Evolutionary conservation across 2,888 invertebrate species (phyloP).

Genomic region (Nomada flava): DNA sequence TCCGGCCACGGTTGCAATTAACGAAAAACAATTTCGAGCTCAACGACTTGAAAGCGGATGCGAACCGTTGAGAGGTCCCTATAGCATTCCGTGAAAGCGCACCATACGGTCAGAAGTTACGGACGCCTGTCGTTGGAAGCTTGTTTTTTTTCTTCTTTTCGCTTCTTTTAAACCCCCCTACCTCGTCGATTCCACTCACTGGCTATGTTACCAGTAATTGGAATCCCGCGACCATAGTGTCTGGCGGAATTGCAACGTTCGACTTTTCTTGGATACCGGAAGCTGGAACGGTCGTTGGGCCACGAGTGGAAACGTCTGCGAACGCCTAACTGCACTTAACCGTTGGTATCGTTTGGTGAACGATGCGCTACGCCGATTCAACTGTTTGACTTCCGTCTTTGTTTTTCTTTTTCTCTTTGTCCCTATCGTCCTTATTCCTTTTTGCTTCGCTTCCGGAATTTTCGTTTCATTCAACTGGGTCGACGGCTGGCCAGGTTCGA

Average conservation of each 20-base stretch:
- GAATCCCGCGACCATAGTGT: conserved; percentile 43
- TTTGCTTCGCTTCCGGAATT: background rate
- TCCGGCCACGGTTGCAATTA: background rate
- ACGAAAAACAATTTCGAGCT: conserved; percentile 21
- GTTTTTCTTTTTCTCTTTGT: background rate
- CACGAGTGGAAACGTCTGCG: conserved; percentile 21
- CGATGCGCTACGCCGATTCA: conserved; percentile 22
- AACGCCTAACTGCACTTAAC: conserved; percentile 22
- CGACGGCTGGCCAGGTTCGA: conserved; percentile 40
- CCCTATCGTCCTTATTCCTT: background rate
- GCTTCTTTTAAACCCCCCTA: background rate
- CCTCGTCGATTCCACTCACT: background rate
- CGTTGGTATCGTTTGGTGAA: conserved; percentile 35
- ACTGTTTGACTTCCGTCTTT: background rate
- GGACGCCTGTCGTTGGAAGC: conserved; percentile 42
- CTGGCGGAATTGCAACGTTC: conserved; percentile 58
- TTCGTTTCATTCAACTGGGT: conserved; percentile 12
- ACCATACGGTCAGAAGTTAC: conserved; percentile 53
- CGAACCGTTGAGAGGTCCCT: conserved; percentile 32
- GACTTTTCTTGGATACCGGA: conserved; percentile 67
- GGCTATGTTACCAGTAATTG: conserved; percentile 66
- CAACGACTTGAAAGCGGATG: conserved; percentile 13
- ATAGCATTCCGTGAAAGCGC: conserved; percentile 39
- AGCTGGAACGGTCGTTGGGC: conserved; percentile 56
- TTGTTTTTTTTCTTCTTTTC: conserved; percentile 6